phyloP scores from a whole-genome alignment of 2,113 vertebrate genomes.

The Anguilla japonica region DNA sequence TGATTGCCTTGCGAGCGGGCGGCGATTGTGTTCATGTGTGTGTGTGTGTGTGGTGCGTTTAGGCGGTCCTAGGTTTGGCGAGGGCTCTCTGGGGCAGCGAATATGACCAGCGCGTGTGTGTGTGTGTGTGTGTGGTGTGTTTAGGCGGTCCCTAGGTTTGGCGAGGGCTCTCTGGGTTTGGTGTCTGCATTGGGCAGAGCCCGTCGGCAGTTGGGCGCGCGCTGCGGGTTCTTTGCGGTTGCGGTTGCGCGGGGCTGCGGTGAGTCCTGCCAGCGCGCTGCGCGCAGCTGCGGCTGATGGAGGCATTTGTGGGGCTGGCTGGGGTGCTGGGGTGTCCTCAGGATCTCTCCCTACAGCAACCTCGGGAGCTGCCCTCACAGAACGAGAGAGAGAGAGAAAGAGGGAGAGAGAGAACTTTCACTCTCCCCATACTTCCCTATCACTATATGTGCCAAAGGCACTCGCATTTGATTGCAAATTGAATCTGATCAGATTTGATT shows the following conservation, averaged over 20 bases:
- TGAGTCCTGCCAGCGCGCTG: not conserved
- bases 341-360: constrained; percentile 70
- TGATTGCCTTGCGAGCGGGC: not conserved
- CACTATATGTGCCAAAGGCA: constrained; percentile 41
- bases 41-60: not conserved
- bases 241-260: not conserved
- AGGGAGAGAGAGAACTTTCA: constrained; percentile 65
- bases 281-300: not conserved
- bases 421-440: constrained; percentile 46
- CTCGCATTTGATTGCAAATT: constrained; percentile 44
- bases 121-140: not conserved
- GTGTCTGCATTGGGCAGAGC: too few relatives aligned
- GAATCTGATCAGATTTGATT: not conserved
- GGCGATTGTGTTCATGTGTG: not conserved
- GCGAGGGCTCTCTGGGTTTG: too few relatives aligned
- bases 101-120: not conserved
- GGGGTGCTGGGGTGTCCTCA: constrained; percentile 60
- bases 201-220: too few relatives aligned
- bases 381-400: constrained; percentile 66
- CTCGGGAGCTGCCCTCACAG: constrained; percentile 60
- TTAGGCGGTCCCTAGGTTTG: too few relatives aligned
- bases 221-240: not conserved
- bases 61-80: too few relatives aligned
- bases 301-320: constrained; percentile 40
- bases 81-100: too few relatives aligned